A percentile compares a stretch with the other conserved stretches of the same genome.
Conservation (phyloP, 2,888 invertebrate genomes). For the Fragum whitleyi region DNA sequence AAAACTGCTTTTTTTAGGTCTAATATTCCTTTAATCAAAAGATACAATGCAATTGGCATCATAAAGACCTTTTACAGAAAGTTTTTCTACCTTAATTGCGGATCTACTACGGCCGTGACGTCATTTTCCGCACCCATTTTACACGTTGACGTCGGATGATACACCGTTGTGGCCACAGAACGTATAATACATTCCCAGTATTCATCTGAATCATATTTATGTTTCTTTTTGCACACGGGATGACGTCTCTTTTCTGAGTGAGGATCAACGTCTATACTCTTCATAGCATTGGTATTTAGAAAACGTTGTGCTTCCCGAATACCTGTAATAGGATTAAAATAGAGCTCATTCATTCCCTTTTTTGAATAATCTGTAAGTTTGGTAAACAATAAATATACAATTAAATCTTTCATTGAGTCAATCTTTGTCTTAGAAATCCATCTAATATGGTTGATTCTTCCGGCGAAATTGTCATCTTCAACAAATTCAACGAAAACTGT, state of each 20-base stretch:
- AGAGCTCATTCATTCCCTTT: too few species aligned
- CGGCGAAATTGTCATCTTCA: too few species aligned
- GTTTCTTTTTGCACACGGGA: background rate
- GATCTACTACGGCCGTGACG: background rate
- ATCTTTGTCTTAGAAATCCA: background rate
- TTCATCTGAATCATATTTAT: background rate
- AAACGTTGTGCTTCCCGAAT: constrained; percentile 11
- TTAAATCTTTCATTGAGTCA: background rate
- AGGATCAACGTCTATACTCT: background rate
- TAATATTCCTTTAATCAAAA: too few species aligned
- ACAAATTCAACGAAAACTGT: too few species aligned
- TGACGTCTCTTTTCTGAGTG: background rate
- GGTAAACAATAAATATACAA: background rate
- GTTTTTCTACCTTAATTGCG: background rate
- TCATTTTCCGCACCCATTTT: constrained; percentile 4
- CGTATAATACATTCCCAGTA: constrained; percentile 12
- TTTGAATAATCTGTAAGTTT: too few species aligned
- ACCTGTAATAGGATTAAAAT: background rate
- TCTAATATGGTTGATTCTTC: background rate
- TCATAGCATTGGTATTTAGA: background rate
- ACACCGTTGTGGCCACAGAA: background rate
- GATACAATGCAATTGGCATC: too few species aligned
- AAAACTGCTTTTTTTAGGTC: too few species aligned
- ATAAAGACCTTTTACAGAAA: too few species aligned
- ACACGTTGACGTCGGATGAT: constrained; percentile 15